A percentile compares a stretch with the other conserved stretches of the same genome.
Evolutionary conservation across 2,797 vertebrate genomes (phyloP).

Genomic region (Octomys mimax): DNA sequence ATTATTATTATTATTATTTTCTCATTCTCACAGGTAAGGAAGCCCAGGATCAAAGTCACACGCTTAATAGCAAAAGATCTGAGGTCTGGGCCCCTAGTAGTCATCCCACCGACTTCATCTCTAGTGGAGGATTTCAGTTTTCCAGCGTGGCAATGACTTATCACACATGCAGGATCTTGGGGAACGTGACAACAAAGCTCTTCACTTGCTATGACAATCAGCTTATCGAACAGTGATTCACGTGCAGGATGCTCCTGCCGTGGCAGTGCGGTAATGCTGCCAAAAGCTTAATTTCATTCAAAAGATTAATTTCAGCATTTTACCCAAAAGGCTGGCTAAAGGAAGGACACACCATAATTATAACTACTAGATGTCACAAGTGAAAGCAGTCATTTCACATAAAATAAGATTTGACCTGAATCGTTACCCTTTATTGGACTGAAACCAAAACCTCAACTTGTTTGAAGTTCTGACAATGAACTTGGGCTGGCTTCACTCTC

Average conservation of each 20-base stretch:
- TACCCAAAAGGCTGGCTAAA: slow-evolving; percentile 55
- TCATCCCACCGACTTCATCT: neutral
- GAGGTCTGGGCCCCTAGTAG: neutral
- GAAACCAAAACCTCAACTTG: slow-evolving; percentile 74
- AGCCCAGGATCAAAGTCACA: neutral
- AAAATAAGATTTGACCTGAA: slow-evolving; percentile 80
- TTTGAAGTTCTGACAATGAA: slow-evolving; percentile 60
- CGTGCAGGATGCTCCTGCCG: slow-evolving; percentile 56
- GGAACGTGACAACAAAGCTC: neutral
- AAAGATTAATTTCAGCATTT: slow-evolving; percentile 74
- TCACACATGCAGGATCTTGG: neutral
- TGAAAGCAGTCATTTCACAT: slow-evolving; percentile 62
- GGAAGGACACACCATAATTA: slow-evolving; percentile 30
- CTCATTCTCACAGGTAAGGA: neutral
- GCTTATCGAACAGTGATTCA: slow-evolving; percentile 18
- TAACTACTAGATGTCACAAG: slow-evolving; percentile 63
- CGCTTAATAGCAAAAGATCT: neutral
- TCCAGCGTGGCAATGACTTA: neutral
- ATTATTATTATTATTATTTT: neutral
- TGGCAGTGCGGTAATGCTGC: slow-evolving; percentile 26
- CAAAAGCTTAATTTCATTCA: neutral
- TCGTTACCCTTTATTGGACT: slow-evolving; percentile 64
- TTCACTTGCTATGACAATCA: neutral
- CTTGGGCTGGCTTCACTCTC: slow-evolving; percentile 21
- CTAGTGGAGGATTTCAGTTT: neutral